These are phyloP conservation scores for Engraulis encrasicolus DNA, from an alignment of 2,113 vertebrate genomes.

Conservation along the genomic window DNA sequence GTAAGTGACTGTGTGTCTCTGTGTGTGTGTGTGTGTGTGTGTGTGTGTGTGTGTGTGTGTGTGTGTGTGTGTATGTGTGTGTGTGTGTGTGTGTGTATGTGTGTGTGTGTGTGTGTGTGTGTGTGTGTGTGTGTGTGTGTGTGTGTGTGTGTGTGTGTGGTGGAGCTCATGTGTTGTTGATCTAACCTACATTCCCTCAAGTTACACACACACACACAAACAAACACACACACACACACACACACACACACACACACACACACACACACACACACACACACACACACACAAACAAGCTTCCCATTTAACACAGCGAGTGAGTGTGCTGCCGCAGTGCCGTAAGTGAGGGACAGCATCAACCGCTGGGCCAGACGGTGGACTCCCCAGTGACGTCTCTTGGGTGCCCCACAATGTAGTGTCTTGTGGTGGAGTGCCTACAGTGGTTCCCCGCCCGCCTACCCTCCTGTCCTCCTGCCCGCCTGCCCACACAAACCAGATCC, in stretches of 20 bases:
- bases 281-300: too few relatives aligned
- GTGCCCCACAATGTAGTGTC: not conserved
- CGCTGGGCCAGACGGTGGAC: not conserved
- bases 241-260: too few relatives aligned
- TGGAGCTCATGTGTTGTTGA: conserved; percentile 34
- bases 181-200: conserved; percentile 52
- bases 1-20: not conserved
- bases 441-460: not conserved
- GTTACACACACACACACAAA: conserved; percentile 19
- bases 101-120: not conserved
- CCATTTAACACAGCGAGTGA: conserved; percentile 41
- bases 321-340: too few relatives aligned
- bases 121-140: not conserved
- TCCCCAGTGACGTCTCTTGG: not conserved
- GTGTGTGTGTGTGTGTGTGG: not conserved
- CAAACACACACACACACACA: conserved; percentile 38
- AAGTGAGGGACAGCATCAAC: not conserved
- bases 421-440: not conserved
- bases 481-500: not conserved
- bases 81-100: not conserved
- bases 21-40: not conserved
- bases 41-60: not conserved
- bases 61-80: not conserved
- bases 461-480: too few relatives aligned
- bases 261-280: conserved; percentile 30